These are phyloP conservation scores for Agrotis clavis DNA, from an alignment of 2,888 invertebrate species.

Conservation along the genomic window DNA sequence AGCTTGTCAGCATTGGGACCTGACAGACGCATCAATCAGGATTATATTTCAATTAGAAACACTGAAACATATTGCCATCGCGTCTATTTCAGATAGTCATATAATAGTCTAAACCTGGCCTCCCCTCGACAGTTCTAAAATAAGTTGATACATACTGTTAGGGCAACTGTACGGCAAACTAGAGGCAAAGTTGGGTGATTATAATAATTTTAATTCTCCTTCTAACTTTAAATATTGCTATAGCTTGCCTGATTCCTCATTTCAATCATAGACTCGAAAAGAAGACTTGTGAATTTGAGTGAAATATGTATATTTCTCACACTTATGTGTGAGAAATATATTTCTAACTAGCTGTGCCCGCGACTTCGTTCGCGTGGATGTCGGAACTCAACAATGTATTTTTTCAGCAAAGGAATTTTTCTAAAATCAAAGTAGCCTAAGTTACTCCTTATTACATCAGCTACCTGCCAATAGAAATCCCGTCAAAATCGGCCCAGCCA, in stretches of 20 bases:
- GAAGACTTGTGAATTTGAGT: neutral
- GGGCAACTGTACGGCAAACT: neutral
- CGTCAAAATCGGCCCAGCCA: too few relatives aligned
- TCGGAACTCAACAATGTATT: too few relatives aligned
- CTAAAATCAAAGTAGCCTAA: too few relatives aligned
- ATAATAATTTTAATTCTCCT: too few relatives aligned
- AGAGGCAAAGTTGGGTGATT: neutral
- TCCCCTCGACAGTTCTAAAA: constrained; percentile 55
- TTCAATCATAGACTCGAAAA: neutral
- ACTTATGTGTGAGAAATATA: neutral
- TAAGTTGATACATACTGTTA: constrained; percentile 37
- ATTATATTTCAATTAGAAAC: constrained; percentile 45
- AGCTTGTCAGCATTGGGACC: neutral
- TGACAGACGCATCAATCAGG: constrained; percentile 19
- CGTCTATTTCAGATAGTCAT: constrained; percentile 43
- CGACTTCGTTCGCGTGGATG: too few relatives aligned
- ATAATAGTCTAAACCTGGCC: constrained; percentile 43
- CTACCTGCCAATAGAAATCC: too few relatives aligned
- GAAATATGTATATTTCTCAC: too few relatives aligned
- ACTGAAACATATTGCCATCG: constrained; percentile 28
- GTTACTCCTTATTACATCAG: too few relatives aligned
- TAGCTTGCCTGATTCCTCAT: neutral
- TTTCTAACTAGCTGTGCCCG: too few relatives aligned
- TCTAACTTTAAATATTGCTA: neutral
- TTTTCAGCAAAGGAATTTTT: too few relatives aligned